Base-by-base conservation (phyloP, 1,140 invertebrate species). In the Drosophila pachea region DNA sequence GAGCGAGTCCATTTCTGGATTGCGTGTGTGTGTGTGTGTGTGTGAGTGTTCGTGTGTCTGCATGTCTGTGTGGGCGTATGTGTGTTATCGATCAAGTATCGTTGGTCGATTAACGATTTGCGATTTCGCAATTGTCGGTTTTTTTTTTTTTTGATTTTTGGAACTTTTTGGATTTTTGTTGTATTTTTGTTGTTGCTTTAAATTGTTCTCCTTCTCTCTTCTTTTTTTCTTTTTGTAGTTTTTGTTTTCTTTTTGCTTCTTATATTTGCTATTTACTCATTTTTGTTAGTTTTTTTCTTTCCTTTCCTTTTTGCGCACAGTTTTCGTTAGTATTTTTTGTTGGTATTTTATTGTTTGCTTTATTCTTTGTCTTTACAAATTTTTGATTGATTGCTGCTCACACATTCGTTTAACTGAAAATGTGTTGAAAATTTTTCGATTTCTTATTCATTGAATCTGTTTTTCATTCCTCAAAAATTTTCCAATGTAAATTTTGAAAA, bases 1-100 rank as follows among this genome's bases (percentile, higher is more conserved):
- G 90, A 95, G 89, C 72, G 94, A 94, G 91, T 95, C 94, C 94
- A 95, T 95, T 71, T 70, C 14, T 59, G n/a, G 29, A 14, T 11
- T 7, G 48, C 63, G 22, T 22, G n/a, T 14, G 2, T 59, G 31
- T 7, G 14, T 48, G 54, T 65, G 45, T 8, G 0, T 22, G 11
- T 31, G 36, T 29, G 7, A 22, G 5, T 54, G 33, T 40, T 5
- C 9, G 38, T 14, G 29, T 42, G 52, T 40, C n/a, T 63, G 22
- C 52, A 16, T 38, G 32, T 59, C 12, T 22, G 43, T 47, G 16
- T 47, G 16, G n/a, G 7, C 6, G 40, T 42, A 2, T 42, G 8
- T 7, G 14, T 40, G 48, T 43, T 55, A 35, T 54, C 43, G 48
- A 35, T 61, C 7, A 29, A n/a, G 36, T 59, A 58, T 59, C 62